Base-by-base conservation (phyloP, 2,797 vertebrate species). In the Lithobates sylvaticus region DNA sequence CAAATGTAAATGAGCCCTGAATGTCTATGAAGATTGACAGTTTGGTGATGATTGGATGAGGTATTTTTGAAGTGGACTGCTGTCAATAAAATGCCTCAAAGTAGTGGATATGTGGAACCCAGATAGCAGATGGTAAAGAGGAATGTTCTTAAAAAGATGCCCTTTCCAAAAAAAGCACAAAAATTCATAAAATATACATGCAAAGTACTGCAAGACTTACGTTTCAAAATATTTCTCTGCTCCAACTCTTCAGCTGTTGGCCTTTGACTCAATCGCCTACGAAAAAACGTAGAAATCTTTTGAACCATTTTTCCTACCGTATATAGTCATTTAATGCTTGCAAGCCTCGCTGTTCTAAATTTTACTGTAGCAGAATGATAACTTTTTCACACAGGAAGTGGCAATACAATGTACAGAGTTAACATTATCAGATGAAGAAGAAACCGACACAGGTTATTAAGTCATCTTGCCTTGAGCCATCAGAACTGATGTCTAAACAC, bases 221-320 rank as follows among this genome's bases (percentile, higher is more conserved):
- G 98, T 96, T 99, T 99, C 91, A 99, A 94, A 90, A 99, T 99
- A 93, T 99, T 99, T 90, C 98, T 96, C 94, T 99, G 98, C 86
- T 99, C 98, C 90, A 99, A 93, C 89, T 99, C 98, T 90, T 99
- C 98, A 1, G 97, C 98, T 1, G 98, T 99, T 0, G 98, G 98
- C 91, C 98, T 96, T 95, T 99, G 98, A 92, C 98, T 99, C 95
- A 99, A 94, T 88, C 97, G 96, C 93, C 98, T 99, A 93, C 89
- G 90, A 89, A 96, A 94, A 93, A 96, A 94, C 90, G 91, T 91
- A 89, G 93, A 91, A 91, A 96, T 90, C 92, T 94, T 95, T 89
- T 95, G 93, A 88, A 96, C 94, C 95, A 96, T 95, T 86, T 93
- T 92, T 83, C 90, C 68, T 90, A 29, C 89, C 90, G 34, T 29